phyloP scores from a whole-genome alignment of 1,140 invertebrate genomes.

The Drosophila novamexicana region DNA sequence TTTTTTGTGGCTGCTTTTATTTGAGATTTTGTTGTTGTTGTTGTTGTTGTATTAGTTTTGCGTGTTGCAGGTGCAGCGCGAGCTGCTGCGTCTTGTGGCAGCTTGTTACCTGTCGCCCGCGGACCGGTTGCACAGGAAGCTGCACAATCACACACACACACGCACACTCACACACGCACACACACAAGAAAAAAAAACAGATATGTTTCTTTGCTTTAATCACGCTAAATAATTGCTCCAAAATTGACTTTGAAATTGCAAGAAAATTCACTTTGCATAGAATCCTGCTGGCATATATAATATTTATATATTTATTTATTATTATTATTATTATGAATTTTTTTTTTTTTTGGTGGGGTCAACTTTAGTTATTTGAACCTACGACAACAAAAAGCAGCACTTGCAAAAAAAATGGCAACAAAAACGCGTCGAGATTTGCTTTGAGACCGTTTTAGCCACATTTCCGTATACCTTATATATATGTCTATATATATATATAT shows the following conservation, averaged over 20 bases:
- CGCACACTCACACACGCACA: constrained; percentile 24
- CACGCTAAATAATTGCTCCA: too few species aligned
- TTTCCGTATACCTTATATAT: too few species aligned
- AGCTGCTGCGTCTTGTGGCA: constrained; percentile 14
- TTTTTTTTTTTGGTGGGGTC: background rate
- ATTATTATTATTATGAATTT: background rate
- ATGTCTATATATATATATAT: background rate
- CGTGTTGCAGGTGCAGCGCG: constrained; percentile 61
- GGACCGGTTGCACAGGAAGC: constrained; percentile 74
- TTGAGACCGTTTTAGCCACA: too few species aligned
- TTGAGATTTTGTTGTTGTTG: background rate
- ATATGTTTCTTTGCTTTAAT: constrained; percentile 10
- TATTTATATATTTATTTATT: constrained; percentile 8
- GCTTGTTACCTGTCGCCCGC: constrained; percentile 37
- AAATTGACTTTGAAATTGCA: constrained; percentile 19
- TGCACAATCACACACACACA: constrained; percentile 24
- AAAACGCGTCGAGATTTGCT: background rate
- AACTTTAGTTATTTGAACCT: constrained; percentile 13
- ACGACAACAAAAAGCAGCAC: constrained; percentile 20
- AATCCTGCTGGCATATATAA: background rate
- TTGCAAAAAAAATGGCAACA: constrained; percentile 10
- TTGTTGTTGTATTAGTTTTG: constrained; percentile 3
- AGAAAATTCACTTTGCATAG: background rate
- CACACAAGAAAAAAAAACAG: constrained; percentile 44
- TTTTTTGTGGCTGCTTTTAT: constrained; percentile 3